Conservation (phyloP, 1,140 invertebrate species). For the Hypsibius dujardini region DNA sequence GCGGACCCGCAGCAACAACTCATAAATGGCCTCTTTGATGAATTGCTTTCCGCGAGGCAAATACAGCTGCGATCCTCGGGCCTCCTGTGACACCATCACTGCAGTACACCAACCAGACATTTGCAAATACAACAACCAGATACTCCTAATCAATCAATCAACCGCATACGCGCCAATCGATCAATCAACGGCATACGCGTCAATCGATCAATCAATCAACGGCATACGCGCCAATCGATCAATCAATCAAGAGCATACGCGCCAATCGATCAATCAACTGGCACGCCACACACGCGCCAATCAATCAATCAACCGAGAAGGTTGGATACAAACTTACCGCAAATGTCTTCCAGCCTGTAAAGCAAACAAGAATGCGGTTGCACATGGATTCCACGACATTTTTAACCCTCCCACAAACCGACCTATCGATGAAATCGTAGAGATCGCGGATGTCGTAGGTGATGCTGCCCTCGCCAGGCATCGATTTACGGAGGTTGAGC, state of each 20-base stretch:
- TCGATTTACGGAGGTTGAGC: background rate
- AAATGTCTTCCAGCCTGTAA: conserved; percentile 12
- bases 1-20: background rate
- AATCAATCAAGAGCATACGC: too few relatives aligned
- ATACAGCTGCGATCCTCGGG: background rate
- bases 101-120: too few relatives aligned
- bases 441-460: background rate
- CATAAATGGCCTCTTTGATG: conserved; percentile 9
- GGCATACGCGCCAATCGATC: too few relatives aligned
- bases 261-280: too few relatives aligned
- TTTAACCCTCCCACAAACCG: background rate
- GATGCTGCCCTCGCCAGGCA: background rate
- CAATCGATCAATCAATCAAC: too few relatives aligned
- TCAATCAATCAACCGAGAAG: too few relatives aligned
- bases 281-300: too few relatives aligned
- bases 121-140: too few relatives aligned
- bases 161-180: too few relatives aligned
- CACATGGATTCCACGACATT: background rate
- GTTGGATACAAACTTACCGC: too few relatives aligned
- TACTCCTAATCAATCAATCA: too few relatives aligned
- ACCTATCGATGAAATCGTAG: background rate
- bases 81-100: background rate
- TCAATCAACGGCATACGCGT: too few relatives aligned
- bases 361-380: background rate
- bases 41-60: background rate